These are phyloP conservation scores for Dendrolimus houi DNA, from an alignment of 2,888 invertebrate genomes.

Conservation along the genomic window DNA sequence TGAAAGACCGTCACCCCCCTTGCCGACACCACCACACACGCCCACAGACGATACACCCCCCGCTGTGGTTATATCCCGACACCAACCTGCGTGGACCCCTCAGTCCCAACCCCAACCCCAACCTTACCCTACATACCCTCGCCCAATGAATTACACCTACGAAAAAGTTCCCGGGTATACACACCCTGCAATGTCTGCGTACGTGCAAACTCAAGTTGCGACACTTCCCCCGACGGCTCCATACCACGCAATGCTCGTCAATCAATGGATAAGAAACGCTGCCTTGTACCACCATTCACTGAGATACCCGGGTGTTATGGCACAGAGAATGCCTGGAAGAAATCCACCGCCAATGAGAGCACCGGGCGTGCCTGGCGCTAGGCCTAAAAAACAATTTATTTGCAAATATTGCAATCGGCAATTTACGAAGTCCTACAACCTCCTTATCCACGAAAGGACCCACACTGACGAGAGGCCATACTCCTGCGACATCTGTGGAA, in stretches of 20 bases:
- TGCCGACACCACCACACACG: slow-evolving; percentile 84
- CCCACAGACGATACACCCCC: slow-evolving; percentile 79
- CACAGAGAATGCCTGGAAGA: slow-evolving; percentile 67
- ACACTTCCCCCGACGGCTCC: slow-evolving; percentile 63
- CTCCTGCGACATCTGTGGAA: slow-evolving; percentile 96
- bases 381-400: slow-evolving; percentile 92
- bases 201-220: slow-evolving; percentile 66
- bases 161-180: slow-evolving; percentile 51
- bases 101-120: slow-evolving; percentile 28
- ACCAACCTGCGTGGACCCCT: slow-evolving; percentile 52
- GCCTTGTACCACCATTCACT: slow-evolving; percentile 79
- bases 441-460: slow-evolving; percentile 97
- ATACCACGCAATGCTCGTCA: slow-evolving; percentile 79
- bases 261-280: slow-evolving; percentile 85
- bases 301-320: slow-evolving; percentile 67
- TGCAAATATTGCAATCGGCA: slow-evolving; percentile 98
- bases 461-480: slow-evolving; percentile 98
- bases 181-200: slow-evolving; percentile 59
- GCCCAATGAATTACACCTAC: slow-evolving; percentile 59
- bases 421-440: slow-evolving; percentile 98
- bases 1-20: slow-evolving; percentile 77
- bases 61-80: slow-evolving; percentile 61
- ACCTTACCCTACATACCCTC: slow-evolving; percentile 52
- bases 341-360: slow-evolving; percentile 75
- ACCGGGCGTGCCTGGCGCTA: slow-evolving; percentile 72